Conservation (phyloP, 2,888 invertebrate genomes). For the Rhagonycha lutea region DNA sequence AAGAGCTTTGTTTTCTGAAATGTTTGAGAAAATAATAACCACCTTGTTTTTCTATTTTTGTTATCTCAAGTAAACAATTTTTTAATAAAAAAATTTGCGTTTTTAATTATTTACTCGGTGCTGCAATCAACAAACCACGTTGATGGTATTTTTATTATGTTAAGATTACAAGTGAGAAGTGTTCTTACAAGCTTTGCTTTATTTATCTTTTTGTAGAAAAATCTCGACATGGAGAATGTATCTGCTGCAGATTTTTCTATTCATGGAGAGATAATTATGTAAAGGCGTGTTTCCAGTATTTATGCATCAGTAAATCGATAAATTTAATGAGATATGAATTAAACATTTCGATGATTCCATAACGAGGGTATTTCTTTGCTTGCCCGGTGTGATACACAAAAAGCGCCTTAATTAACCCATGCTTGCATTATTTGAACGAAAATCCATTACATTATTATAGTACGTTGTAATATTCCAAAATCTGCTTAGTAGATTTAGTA, state of each 20-base stretch:
- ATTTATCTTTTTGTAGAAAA: too few species aligned
- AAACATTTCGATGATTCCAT: not conserved
- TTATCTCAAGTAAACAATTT: too few species aligned
- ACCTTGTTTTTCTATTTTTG: not conserved
- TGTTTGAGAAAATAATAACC: not conserved
- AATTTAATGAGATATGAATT: not conserved
- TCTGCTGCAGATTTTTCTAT: not conserved
- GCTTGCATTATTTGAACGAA: not conserved
- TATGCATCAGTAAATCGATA: not conserved
- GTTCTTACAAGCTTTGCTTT: too few species aligned
- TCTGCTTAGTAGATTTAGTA: not conserved
- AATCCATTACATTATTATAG: not conserved
- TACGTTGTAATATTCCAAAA: not conserved
- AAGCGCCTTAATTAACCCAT: not conserved
- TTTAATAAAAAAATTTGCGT: too few species aligned
- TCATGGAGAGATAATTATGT: not conserved
- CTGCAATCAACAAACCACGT: not conserved
- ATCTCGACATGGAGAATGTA: not conserved
- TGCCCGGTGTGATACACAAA: not conserved
- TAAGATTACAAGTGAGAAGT: too few species aligned
- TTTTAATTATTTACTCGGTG: not conserved
- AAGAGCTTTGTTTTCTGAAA: not conserved
- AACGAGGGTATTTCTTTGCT: not conserved
- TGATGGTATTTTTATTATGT: not conserved
- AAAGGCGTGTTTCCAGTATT: not conserved